A percentile compares a stretch with the other conserved stretches of the same genome.
Conservation (phyloP, 2,797 vertebrate genomes). For the Manis pentadactyla region DNA sequence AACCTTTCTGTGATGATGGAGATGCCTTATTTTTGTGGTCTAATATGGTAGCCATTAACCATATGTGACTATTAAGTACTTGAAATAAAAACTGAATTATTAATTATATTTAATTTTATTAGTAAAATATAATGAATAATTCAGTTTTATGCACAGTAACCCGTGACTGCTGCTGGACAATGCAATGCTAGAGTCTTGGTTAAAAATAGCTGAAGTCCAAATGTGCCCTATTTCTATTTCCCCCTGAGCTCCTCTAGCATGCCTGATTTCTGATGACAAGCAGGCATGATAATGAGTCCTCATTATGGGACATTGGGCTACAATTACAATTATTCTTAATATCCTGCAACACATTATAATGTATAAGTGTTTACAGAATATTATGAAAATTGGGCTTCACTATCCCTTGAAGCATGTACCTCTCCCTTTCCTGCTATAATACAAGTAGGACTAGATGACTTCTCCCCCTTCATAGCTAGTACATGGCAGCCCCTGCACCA, state of each 20-base stretch:
- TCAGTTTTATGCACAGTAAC: neutral
- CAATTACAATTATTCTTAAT: neutral
- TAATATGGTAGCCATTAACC: neutral
- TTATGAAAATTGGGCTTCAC: neutral
- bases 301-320: neutral
- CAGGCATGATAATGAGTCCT: neutral
- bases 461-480: neutral
- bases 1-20: neutral
- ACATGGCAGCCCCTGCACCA: neutral
- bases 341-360: neutral
- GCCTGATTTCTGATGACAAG: neutral
- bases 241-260: neutral
- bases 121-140: neutral
- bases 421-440: neutral
- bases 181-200: neutral
- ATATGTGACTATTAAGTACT: neutral
- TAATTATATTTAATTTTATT: neutral
- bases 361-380: neutral
- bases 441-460: neutral
- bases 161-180: neutral
- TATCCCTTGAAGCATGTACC: neutral
- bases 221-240: neutral
- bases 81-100: neutral
- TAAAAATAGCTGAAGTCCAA: neutral
- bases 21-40: neutral